Base-by-base conservation (phyloP, 1,140 invertebrate genomes). In the Lasaia peninsularis region DNA sequence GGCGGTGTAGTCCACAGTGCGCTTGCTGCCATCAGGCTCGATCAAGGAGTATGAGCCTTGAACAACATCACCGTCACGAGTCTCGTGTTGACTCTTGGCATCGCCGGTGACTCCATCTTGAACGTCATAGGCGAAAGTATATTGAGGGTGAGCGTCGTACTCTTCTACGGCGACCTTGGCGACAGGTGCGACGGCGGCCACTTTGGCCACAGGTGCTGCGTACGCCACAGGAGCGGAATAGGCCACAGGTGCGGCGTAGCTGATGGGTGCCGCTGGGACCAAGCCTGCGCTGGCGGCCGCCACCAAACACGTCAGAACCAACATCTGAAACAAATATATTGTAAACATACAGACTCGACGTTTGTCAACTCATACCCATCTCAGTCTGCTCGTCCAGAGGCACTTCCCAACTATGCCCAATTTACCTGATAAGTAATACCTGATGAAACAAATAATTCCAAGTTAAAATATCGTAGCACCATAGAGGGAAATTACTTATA, bases 91-190 rank as follows among this genome's bases (percentile, higher is more conserved):
- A 7, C 24, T 28, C 24, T 94, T 94, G 1, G 91, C 83, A 77
- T 94, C 93, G 1, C 94, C 93, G 21, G 92, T 94, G 49, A 91
- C 78, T n/a, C 86, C 76, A 61, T 94, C 93, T 32, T 93, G 91
- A 0, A 94, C 92, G 32, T 91, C 90, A 31, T 93, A 93, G 0
- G 90, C 89, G 69, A 92, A 94, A 60, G 90, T 90, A 75, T 93
- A 93, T 55, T 92, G 91, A 0, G 92, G 91, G 54, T 91, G 89
- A 31, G 90, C 86, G 53, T 91, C 89, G 64, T 71, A 76, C 50
- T 73, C 69, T 37, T 71, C 71, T 6, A 70, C 69, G 32, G 64
- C 66, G 33, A 60, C 52, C 16, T 67, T 16, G 68, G 63, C 24
- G 24, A 28, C 1, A 28, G 24, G 24, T 28, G 24, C 24, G 24